Base-by-base conservation (phyloP, 2,797 vertebrate genomes). In the Triplophysa bombifrons region DNA sequence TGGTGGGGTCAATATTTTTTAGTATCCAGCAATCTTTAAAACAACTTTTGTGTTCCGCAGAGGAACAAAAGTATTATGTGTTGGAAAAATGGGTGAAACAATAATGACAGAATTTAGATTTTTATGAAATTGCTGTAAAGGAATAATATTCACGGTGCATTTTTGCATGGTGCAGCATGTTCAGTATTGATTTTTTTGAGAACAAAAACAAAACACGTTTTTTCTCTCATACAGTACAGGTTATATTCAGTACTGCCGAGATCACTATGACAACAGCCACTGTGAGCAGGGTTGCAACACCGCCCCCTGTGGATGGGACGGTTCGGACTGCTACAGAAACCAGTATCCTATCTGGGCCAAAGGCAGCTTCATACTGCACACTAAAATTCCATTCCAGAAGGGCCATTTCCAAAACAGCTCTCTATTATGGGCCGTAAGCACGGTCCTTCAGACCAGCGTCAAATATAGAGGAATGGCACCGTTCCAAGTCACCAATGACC, bases 231-330 rank as follows among this genome's bases (percentile, higher is more conserved):
- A 13, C 46, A 97, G 96, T 63, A 90, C 92, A 0, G 89, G 87
- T 51, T 94, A 97, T 76, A 90, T 93, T 72, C 89, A 91, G 66
- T 97, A 95, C 88, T 97, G 96, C 79, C 88, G 81, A 0, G 93
- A 96, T 58, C 94, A 96, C 86, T 96, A 95, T 65, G 92, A 92
- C 77, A 95, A 96, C 1, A 92, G 90, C 1, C 91, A 94, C 90
- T 97, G 96, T 0, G 96, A 96, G 76, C 91, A 91, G 41, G 95
- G 95, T 34, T 97, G 96, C 63, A 84, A 94, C 88, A 91, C 55
- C 0, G 92, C 91, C 7, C 85, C 91, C 80, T 97, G 96, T 14
- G 96, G 95, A 55, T 97, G 95, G 96, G 96, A 97, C 0, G 96
- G 96, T 27, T 94, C 94, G 1, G 95, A 97, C 88, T 97, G 96